phyloP scores from a whole-genome alignment of 2,113 vertebrate genomes.

The Polypterus senegalus region DNA sequence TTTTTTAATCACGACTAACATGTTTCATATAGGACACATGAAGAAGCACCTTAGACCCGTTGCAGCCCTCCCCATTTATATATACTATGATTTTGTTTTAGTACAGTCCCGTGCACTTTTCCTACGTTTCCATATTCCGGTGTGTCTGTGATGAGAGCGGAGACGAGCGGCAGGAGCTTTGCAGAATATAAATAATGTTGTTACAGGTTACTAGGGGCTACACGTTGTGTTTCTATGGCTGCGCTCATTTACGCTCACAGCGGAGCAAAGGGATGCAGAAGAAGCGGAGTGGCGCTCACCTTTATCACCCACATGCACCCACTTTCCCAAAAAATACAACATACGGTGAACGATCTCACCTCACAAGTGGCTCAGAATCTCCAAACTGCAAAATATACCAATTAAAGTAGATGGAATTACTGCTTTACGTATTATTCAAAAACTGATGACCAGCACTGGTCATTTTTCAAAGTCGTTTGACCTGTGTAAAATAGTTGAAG shows the following conservation, averaged over 20 bases:
- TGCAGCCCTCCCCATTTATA: not conserved
- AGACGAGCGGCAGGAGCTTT: constrained; percentile 5
- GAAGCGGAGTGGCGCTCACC: too few relatives aligned
- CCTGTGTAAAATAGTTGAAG: too few relatives aligned
- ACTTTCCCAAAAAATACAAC: too few relatives aligned
- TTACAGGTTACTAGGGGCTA: constrained; percentile 29
- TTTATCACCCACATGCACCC: too few relatives aligned
- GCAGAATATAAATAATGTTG: constrained; percentile 17
- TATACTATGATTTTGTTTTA: not conserved
- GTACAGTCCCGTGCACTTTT: not conserved
- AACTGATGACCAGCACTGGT: too few relatives aligned
- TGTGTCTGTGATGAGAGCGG: not conserved
- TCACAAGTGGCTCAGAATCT: too few relatives aligned
- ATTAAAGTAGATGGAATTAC: too few relatives aligned
- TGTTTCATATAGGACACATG: constrained; percentile 7
- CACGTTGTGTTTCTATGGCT: constrained; percentile 34
- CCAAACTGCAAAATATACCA: too few relatives aligned
- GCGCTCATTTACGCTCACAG: constrained; percentile 2
- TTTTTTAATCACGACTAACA: constrained; percentile 5
- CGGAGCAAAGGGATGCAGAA: too few relatives aligned
- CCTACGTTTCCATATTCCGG: not conserved
- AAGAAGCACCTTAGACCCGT: not conserved
- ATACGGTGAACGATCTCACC: too few relatives aligned
- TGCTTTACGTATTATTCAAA: too few relatives aligned
- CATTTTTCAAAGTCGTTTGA: too few relatives aligned